Percentiles rank a stretch among this genome's conserved stretches.
phyloP scores from a whole-genome alignment of 2,888 invertebrate genomes.

The Orthosia incerta region DNA sequence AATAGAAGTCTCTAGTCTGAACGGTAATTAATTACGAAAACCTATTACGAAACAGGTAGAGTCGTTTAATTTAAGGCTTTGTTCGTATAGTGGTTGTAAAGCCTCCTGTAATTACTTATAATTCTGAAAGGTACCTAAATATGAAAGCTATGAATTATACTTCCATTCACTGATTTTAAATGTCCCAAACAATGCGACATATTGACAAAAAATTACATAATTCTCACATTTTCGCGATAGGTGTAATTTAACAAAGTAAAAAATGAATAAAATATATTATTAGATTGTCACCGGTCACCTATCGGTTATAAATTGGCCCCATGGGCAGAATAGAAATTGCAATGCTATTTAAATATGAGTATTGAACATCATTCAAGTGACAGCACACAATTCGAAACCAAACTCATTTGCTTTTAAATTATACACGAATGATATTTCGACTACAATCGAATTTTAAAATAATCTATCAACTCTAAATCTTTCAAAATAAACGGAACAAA shows the following conservation, averaged over 20 bases:
- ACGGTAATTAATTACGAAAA: slow-evolving; percentile 22
- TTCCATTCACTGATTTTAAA: not conserved
- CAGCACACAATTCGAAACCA: not conserved
- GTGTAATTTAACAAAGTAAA: too few species aligned
- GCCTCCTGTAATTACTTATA: slow-evolving; percentile 15
- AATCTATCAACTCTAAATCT: too few species aligned
- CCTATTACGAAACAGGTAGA: not conserved
- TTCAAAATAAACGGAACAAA: not conserved
- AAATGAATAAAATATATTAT: too few species aligned
- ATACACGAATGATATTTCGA: not conserved
- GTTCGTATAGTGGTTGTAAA: slow-evolving; percentile 29
- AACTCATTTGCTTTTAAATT: slow-evolving; percentile 7
- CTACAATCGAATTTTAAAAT: slow-evolving; percentile 2
- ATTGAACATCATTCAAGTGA: not conserved
- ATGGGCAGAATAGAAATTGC: too few species aligned
- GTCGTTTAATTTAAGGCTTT: slow-evolving; percentile 25
- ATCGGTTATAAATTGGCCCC: too few species aligned
- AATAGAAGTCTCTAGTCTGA: slow-evolving; percentile 19
- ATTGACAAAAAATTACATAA: too few species aligned
- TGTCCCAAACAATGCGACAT: too few species aligned
- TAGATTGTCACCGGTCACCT: too few species aligned
- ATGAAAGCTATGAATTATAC: not conserved
- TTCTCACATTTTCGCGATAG: too few species aligned
- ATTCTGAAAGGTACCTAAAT: slow-evolving; percentile 18
- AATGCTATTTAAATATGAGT: not conserved